phyloP scores from a whole-genome alignment of 2,888 invertebrate genomes.

The Machimus rusticus region DNA sequence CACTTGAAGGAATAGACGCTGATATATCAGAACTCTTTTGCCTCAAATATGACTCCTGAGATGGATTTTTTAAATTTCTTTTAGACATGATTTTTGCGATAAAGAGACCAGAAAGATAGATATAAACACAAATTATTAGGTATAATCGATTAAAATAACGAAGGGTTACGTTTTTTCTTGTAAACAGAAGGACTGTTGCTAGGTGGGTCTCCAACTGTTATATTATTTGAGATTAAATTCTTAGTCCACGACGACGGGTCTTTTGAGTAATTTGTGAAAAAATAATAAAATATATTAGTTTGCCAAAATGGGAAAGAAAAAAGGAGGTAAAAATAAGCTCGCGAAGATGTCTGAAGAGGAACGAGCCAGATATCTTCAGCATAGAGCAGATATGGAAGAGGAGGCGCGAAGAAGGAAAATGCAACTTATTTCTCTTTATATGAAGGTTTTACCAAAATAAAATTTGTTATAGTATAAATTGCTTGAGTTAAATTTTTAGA shows the following conservation, averaged over 20 bases:
- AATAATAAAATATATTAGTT: slow-evolving; percentile 9
- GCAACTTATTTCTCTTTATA: slow-evolving; percentile 79
- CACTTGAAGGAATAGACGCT: neutral
- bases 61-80: neutral
- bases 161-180: neutral
- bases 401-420: slow-evolving; percentile 81
- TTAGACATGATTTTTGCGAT: neutral
- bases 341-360: slow-evolving; percentile 88
- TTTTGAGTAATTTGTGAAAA: neutral
- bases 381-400: slow-evolving; percentile 82
- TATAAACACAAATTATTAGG: neutral
- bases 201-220: neutral
- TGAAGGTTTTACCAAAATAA: slow-evolving; percentile 69
- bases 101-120: neutral
- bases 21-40: neutral
- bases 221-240: neutral
- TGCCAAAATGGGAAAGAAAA: slow-evolving; percentile 69
- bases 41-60: neutral
- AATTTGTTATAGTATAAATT: neutral
- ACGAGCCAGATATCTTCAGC: slow-evolving; percentile 79
- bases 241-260: neutral
- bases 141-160: neutral
- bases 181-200: neutral
- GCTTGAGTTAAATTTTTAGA: slow-evolving; percentile 64
- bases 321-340: slow-evolving; percentile 74